Evolutionary conservation across 2,797 vertebrate genomes (phyloP), one percentile per base, ranked within the genome.

Genomic region (Etheostoma nigrum): DNA sequence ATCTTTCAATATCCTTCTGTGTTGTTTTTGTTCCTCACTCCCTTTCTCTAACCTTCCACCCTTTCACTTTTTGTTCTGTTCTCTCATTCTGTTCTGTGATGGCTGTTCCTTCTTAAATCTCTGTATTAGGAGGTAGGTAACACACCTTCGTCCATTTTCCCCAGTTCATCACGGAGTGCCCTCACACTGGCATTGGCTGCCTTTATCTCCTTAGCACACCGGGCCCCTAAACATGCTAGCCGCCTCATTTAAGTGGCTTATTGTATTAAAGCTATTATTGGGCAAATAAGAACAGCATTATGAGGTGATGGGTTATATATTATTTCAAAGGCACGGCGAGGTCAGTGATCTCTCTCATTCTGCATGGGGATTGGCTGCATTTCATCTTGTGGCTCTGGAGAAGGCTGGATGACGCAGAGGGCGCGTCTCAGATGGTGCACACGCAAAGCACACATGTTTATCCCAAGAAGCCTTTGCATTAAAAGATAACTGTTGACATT

Each of bases 121-220:
- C 95, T 96, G 92, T 96, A 69, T 94, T 95, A 97, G 97, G 96
- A 97, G 96, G 96, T 97, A 96, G 89, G 96, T 97, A 96, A 94
- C 92, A 81, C 92, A 81, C 88, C 86, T 75, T 92, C 82, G 91
- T 89, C 90, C 88, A 60, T 80, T 52, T 11, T 68, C 76, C 58
- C n/a, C n/a, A 4, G 27, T 68, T 71, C 78, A 87, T 83, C 83
- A 61, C 70, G 79, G 67, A 76, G 63, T 51, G 40, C 53, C 62
- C 53, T 79, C 74, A 49, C 25, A 18, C 67, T 62, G 83, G 75
- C 81, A 27, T 61, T 88, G 73, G 78, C 83, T 90, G 79, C 79
- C 84, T 75, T 87, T 63, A 51, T 67, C 77, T 71, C 67, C 54
- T 59, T n/a, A 57, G 63, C 52, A 23, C 59, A 78, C 69, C 5